These are phyloP conservation scores for Octonoba sinensis DNA, from an alignment of 2,888 invertebrate species.

Conservation along the genomic window DNA sequence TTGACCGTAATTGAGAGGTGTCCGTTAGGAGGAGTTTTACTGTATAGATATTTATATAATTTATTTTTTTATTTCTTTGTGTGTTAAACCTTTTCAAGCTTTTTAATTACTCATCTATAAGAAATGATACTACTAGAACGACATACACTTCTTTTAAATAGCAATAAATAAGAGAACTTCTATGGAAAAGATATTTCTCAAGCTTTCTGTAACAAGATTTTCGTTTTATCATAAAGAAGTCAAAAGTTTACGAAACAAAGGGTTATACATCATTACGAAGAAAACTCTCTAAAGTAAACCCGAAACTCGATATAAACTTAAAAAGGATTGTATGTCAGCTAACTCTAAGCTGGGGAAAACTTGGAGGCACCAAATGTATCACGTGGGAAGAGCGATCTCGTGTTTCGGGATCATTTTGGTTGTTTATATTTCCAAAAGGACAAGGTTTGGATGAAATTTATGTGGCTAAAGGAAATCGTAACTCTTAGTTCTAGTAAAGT, in stretches of 20 bases:
- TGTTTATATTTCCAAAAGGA: constrained; percentile 6
- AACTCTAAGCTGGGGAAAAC: constrained; percentile 26
- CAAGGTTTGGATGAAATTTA: constrained; percentile 40
- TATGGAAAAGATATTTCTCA: background rate
- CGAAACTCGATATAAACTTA: constrained; percentile 34
- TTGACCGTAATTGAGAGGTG: too few relatives aligned
- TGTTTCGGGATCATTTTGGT: constrained; percentile 29
- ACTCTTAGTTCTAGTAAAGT: constrained; percentile 5
- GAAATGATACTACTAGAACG: too few relatives aligned
- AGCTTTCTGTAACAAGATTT: constrained; percentile 5
- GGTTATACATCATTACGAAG: constrained; percentile 31
- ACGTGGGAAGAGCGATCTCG: background rate
- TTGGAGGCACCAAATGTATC: constrained; percentile 9
- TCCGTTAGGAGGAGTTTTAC: too few relatives aligned
- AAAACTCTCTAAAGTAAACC: background rate
- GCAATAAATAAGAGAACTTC: too few relatives aligned
- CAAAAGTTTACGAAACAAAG: constrained; percentile 23
- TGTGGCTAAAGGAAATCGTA: constrained; percentile 26
- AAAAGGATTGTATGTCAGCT: constrained; percentile 48
- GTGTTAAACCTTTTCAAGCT: too few relatives aligned
- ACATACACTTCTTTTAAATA: too few relatives aligned
- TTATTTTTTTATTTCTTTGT: too few relatives aligned
- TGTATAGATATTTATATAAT: too few relatives aligned
- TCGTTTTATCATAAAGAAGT: constrained; percentile 23
- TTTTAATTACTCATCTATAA: too few relatives aligned